These are phyloP conservation scores for Vesta saturnalis DNA, from an alignment of 2,888 invertebrate genomes.

Conservation along the genomic window DNA sequence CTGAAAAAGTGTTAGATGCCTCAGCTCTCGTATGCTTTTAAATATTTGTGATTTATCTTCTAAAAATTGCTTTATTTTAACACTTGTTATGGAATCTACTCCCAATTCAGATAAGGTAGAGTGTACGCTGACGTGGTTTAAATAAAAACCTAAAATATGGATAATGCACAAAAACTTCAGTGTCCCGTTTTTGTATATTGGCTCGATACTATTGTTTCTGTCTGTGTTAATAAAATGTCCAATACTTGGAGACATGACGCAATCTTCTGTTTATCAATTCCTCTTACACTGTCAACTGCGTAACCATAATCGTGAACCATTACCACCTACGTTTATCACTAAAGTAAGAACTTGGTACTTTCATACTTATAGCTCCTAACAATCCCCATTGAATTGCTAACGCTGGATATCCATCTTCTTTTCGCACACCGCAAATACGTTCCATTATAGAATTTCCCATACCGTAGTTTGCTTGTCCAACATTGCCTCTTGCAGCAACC, in stretches of 20 bases:
- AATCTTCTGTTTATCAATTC: background rate
- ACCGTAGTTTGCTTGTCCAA: constrained; percentile 92
- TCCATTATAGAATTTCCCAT: constrained; percentile 93
- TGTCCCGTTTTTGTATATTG: background rate
- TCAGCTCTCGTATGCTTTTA: too few relatives aligned
- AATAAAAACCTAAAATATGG: too few relatives aligned
- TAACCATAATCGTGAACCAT: background rate
- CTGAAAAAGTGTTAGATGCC: too few relatives aligned
- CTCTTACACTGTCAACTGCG: background rate
- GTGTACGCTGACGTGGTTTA: background rate
- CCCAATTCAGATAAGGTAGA: background rate
- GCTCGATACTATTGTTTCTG: background rate
- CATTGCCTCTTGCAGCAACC: constrained; percentile 90
- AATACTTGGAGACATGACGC: background rate
- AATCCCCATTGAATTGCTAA: constrained; percentile 94
- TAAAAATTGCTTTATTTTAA: too few relatives aligned
- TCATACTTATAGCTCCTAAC: constrained; percentile 79
- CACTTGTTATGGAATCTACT: too few relatives aligned
- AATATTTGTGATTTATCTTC: too few relatives aligned
- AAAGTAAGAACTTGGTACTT: too few relatives aligned
- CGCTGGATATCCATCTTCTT: constrained; percentile 75
- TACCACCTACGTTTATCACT: too few relatives aligned
- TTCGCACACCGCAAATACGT: constrained; percentile 81
- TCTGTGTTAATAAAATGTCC: background rate
- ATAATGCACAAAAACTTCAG: too few relatives aligned